Percentiles rank a stretch among this genome's conserved stretches.
Conservation (phyloP, 2,888 invertebrate genomes). For the Girardia tigrina region DNA sequence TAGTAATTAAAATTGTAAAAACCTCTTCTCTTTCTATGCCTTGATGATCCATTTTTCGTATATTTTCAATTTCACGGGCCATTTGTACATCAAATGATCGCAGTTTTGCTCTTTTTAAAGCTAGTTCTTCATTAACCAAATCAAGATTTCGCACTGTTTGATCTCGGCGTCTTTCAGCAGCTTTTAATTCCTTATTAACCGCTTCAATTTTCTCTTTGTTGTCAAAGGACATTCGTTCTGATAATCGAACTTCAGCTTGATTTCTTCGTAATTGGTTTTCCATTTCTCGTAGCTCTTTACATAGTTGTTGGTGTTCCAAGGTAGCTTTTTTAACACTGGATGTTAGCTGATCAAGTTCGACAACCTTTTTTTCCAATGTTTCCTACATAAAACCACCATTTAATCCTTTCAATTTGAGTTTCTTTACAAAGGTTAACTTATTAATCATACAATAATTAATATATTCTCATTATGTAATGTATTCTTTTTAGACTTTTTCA, state of each 20-base stretch:
- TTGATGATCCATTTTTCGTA: slow-evolving; percentile 40
- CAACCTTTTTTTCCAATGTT: slow-evolving; percentile 33
- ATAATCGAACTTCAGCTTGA: slow-evolving; percentile 38
- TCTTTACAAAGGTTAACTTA: no score
- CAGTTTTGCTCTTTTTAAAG: slow-evolving; percentile 40
- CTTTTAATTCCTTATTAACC: slow-evolving; percentile 45
- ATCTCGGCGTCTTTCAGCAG: slow-evolving; percentile 45
- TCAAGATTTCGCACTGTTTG: slow-evolving; percentile 44
- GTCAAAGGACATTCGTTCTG: slow-evolving; percentile 39
- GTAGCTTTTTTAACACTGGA: slow-evolving; percentile 26
- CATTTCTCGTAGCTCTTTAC: slow-evolving; percentile 26
- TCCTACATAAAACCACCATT: slow-evolving; percentile 35
- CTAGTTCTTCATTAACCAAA: slow-evolving; percentile 41
- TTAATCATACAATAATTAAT: no score
- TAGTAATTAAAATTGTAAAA: no score
- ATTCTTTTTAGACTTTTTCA: no score
- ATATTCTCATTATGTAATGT: no score
- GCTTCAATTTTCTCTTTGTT: slow-evolving; percentile 43
- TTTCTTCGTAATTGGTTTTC: slow-evolving; percentile 35
- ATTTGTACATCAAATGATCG: slow-evolving; percentile 40
- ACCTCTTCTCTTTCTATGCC: slow-evolving; percentile 42
- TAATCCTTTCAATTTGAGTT: no score
- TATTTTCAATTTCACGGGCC: slow-evolving; percentile 39
- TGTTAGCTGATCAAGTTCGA: slow-evolving; percentile 33
- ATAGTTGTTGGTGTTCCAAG: slow-evolving; percentile 24